phyloP scores from a whole-genome alignment of 2,113 vertebrate genomes.

The Apteryx owenii region DNA sequence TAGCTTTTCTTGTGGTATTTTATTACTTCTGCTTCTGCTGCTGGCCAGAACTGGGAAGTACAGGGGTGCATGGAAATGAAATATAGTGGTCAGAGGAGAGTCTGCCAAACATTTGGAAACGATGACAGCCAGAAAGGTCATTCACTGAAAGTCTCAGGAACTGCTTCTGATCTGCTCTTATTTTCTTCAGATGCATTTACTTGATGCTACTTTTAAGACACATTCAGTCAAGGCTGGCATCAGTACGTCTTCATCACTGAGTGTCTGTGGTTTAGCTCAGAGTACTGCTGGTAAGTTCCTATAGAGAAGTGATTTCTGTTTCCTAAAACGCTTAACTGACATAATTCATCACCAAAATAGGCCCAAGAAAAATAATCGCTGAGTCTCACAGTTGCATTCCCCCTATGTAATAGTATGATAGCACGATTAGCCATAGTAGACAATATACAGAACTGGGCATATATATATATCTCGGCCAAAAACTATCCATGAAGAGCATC shows the following conservation, averaged over 20 bases:
- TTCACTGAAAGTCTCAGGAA: neutral
- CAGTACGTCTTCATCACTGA: fast-evolving
- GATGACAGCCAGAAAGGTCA: constrained; percentile 18
- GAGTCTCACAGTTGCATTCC: neutral
- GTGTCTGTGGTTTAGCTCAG: neutral
- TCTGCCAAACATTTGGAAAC: constrained; percentile 33
- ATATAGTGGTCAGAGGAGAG: constrained; percentile 46
- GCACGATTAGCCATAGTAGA: neutral
- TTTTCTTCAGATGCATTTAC: neutral
- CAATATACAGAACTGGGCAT: neutral
- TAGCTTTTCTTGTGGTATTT: constrained; percentile 65
- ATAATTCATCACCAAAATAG: neutral
- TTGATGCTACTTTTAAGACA: neutral
- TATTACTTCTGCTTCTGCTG: constrained; percentile 73
- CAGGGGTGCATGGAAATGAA: constrained; percentile 55
- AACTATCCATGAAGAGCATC: neutral
- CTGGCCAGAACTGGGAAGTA: constrained; percentile 47
- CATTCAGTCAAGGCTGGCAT: neutral
- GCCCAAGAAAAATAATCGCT: neutral
- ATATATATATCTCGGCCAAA: neutral
- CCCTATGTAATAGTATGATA: neutral
- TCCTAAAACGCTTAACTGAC: constrained; percentile 56
- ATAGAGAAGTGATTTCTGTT: constrained; percentile 47
- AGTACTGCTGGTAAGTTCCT: constrained; percentile 27
- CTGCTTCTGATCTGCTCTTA: neutral